Percentiles rank a stretch among this genome's conserved stretches.
phyloP scores from a whole-genome alignment of 2,888 invertebrate species.

The Leptinotarsa juncta region DNA sequence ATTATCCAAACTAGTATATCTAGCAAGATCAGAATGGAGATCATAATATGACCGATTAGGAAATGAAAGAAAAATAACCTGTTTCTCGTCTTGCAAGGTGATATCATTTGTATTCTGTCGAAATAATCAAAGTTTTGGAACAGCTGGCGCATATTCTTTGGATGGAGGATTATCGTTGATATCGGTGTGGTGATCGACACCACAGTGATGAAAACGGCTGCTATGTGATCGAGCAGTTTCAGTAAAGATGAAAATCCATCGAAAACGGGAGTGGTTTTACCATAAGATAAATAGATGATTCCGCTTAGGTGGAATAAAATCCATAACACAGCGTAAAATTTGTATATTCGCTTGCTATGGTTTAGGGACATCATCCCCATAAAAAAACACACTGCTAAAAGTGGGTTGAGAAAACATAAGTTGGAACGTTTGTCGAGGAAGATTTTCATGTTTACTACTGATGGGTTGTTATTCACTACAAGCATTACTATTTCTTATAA shows the following conservation, averaged over 20 bases:
- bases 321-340: neutral
- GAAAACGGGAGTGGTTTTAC: neutral
- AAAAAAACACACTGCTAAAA: neutral
- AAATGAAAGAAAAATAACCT: neutral
- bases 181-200: neutral
- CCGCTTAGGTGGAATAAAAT: neutral
- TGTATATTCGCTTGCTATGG: neutral
- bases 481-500: too few relatives aligned
- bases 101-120: neutral
- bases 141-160: neutral
- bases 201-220: neutral
- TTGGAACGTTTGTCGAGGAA: neutral
- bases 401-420: neutral
- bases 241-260: neutral
- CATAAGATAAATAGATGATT: neutral
- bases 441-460: neutral
- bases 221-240: neutral
- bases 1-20: neutral
- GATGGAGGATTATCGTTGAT: neutral
- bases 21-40: neutral
- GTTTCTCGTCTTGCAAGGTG: neutral
- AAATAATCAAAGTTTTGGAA: neutral
- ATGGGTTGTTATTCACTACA: neutral
- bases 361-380: neutral
- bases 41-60: neutral